Evolutionary conservation across 2,888 invertebrate species (phyloP).

Genomic region (Himalopsyche anomala): DNA sequence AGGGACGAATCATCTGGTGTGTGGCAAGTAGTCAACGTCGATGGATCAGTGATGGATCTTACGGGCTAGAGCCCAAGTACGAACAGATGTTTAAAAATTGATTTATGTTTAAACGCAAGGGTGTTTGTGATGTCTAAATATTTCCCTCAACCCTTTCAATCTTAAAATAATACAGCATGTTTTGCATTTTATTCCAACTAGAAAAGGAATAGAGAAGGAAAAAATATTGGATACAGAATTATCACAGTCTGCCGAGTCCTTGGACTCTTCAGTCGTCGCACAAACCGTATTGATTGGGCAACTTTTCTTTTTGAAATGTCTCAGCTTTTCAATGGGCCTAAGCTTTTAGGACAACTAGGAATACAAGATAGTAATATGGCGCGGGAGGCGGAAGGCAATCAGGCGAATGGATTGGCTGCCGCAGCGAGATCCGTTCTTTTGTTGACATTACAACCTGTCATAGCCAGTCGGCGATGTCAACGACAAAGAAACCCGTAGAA

Average conservation of each 20-base stretch:
- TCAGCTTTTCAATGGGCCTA: slow-evolving; percentile 55
- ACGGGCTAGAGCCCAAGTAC: too few relatives aligned
- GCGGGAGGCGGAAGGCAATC: slow-evolving; percentile 60
- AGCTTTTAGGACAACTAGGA: slow-evolving; percentile 59
- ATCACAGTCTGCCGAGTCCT: not conserved
- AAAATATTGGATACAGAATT: not conserved
- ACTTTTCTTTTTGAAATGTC: slow-evolving; percentile 62
- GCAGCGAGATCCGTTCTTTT: slow-evolving; percentile 61
- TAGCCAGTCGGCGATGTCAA: slow-evolving; percentile 61
- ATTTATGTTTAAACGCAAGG: too few relatives aligned
- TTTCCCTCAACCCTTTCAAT: too few relatives aligned
- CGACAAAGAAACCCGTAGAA: slow-evolving; percentile 60
- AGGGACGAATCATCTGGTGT: not conserved
- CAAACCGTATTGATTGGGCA: slow-evolving; percentile 60
- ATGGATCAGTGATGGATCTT: too few relatives aligned
- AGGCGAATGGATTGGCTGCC: slow-evolving; percentile 62
- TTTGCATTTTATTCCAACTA: not conserved
- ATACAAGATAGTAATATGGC: slow-evolving; percentile 43
- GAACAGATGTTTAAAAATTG: too few relatives aligned
- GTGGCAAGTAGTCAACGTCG: too few relatives aligned
- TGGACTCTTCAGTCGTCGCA: not conserved
- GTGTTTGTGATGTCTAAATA: too few relatives aligned
- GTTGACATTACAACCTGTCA: slow-evolving; percentile 64
- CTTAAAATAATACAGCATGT: not conserved
- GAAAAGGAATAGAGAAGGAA: not conserved